phyloP scores from a whole-genome alignment of 2,888 invertebrate genomes.

The Eugnorisma glareosa region DNA sequence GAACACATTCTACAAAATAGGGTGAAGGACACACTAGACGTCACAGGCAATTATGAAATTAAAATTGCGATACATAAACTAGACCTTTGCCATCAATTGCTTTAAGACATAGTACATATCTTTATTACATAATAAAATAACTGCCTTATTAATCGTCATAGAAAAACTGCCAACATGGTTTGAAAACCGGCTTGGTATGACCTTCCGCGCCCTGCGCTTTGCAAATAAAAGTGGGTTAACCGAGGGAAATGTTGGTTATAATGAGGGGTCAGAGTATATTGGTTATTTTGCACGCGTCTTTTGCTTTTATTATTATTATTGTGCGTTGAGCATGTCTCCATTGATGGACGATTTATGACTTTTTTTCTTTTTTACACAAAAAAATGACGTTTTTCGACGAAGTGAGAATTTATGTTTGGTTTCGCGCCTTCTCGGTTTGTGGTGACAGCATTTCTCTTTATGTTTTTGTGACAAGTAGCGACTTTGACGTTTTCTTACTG shows the following conservation, averaged over 20 bases:
- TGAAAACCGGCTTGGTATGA: slow-evolving; percentile 37
- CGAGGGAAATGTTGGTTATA: slow-evolving; percentile 44
- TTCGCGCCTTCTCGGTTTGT: slow-evolving; percentile 38
- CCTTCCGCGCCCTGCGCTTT: slow-evolving; percentile 11
- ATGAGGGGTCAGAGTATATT: slow-evolving; percentile 59
- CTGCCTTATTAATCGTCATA: slow-evolving; percentile 53
- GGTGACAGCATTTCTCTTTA: slow-evolving; percentile 34
- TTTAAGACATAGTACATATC: slow-evolving; percentile 46
- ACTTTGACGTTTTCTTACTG: slow-evolving; percentile 13
- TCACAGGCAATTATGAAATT: slow-evolving; percentile 55
- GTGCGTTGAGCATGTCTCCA: slow-evolving; percentile 53
- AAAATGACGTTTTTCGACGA: slow-evolving; percentile 44
- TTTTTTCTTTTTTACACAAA: slow-evolving; percentile 36
- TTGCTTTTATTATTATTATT: slow-evolving; percentile 61
- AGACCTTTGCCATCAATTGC: slow-evolving; percentile 61
- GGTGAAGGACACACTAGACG: slow-evolving; percentile 41
- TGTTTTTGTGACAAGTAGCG: slow-evolving; percentile 33
- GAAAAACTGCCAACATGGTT: slow-evolving; percentile 55
- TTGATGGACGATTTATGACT: slow-evolving; percentile 60
- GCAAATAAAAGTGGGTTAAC: slow-evolving; percentile 20
- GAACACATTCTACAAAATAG: slow-evolving; percentile 39
- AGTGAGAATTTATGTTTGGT: slow-evolving; percentile 57
- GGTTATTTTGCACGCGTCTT: slow-evolving; percentile 58
- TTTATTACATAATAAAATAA: slow-evolving; percentile 64
- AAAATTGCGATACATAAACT: slow-evolving; percentile 49